Conservation (phyloP, 2,888 invertebrate species). For the Tanytarsus gracilentus region DNA sequence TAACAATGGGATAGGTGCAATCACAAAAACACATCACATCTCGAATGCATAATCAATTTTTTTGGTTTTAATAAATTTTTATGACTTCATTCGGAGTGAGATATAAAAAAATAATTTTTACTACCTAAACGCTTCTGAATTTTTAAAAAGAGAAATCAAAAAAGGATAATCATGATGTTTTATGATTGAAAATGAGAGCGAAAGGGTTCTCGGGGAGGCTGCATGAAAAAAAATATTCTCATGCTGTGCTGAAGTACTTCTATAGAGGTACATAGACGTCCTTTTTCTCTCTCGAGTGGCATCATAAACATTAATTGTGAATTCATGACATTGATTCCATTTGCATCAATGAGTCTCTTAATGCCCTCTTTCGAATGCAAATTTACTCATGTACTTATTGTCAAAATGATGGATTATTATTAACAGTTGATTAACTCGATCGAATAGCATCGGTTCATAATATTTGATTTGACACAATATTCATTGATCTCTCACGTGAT, state of each 20-base stretch:
- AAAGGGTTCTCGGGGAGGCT: neutral
- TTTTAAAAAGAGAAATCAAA: neutral
- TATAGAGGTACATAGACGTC: neutral
- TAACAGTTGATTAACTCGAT: constrained; percentile 23
- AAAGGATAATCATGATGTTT: constrained; percentile 19
- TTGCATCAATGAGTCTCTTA: neutral
- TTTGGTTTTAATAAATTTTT: constrained; percentile 20
- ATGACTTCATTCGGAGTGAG: constrained; percentile 21
- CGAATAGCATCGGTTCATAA: neutral
- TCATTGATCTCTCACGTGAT: constrained; percentile 1
- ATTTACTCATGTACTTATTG: neutral
- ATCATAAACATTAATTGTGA: neutral
- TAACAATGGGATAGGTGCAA: neutral
- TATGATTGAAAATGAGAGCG: constrained; percentile 13
- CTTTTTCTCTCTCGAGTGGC: constrained; percentile 1
- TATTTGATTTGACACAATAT: constrained; percentile 12
- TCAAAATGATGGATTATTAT: constrained; percentile 26
- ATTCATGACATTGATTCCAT: constrained; percentile 22
- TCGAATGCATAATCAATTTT: constrained; percentile 24
- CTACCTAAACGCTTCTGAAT: too few relatives aligned
- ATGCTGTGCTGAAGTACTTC: constrained; percentile 26
- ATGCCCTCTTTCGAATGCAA: constrained; percentile 9
- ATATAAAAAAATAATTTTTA: too few relatives aligned
- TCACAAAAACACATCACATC: neutral
- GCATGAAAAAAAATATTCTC: neutral